Evolutionary conservation across 2,888 invertebrate species (phyloP), one percentile per base, ranked within the genome.

Genomic region (Drosophila meridiana): DNA sequence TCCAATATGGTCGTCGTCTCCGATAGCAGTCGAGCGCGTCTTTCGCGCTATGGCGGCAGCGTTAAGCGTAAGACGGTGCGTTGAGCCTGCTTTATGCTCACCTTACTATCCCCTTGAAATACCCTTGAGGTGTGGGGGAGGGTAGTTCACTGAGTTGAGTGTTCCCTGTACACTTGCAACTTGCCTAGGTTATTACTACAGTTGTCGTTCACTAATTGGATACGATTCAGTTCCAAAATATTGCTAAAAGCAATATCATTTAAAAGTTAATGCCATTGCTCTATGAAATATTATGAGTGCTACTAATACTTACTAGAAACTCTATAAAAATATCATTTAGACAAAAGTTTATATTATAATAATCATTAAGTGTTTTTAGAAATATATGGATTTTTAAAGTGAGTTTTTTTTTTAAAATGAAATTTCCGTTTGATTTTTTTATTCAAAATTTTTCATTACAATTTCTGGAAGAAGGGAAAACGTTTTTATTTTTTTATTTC

Each of bases 51-150:
- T 63, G 83, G 73, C 69, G 86, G 91, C 79, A 92, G 92, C 81
- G 87, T 92, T 34, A 92, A 92, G 70, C 86, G 89, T 55, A 92
- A 92, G 89, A 92, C 90, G 92, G 92, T 92, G 82, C 63, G 90
- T 59, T 40, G 5, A 14, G 20, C n/a, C 20, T 20, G n/a, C 20
- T 60, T 13, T 30, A 48, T 30, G 48, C 30, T n/a, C 11, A 4
- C 42, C 6, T 56, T 28, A n/a, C 11, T 1, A 6, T 42, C 20
- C 32, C 30, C 42, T 57, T 43, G 20, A 20, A 42, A 57, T 57
- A 57, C 56, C 56, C 56, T 57, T 57, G 42, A 20, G 20, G 11
- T 20, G 50, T 32, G 9, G 32, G 48, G 4, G 48, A 4, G 5
- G 11, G 6, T n/a, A 7, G 11, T 1, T 4, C 14, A 42, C 5